Conservation (phyloP, 2,888 invertebrate species). For the Melinaea marsaeus region DNA sequence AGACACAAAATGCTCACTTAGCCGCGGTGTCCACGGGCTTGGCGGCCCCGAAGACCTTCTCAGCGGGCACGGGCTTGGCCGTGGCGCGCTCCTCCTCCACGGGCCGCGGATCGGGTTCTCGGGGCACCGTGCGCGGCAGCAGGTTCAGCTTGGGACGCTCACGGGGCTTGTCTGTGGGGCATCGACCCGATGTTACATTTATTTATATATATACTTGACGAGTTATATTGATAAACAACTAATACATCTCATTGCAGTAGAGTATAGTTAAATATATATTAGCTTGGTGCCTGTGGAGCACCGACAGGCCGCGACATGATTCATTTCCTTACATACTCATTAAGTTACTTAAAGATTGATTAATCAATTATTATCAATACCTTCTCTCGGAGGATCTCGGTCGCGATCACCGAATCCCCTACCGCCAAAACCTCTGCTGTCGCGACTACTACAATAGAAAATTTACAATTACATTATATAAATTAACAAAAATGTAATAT, state of each 20-base stretch:
- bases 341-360: background rate
- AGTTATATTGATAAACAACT: background rate
- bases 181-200: too few relatives aligned
- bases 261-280: too few relatives aligned
- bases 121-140: conserved; percentile 87
- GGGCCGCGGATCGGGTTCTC: conserved; percentile 67
- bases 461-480: conserved; percentile 3
- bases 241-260: too few relatives aligned
- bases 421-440: conserved; percentile 64
- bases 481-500: background rate
- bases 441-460: conserved; percentile 47
- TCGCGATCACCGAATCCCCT: conserved; percentile 67
- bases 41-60: conserved; percentile 95
- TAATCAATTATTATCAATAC: conserved; percentile 54
- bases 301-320: too few relatives aligned
- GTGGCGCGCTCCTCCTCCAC: conserved; percentile 50
- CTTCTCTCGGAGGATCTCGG: conserved; percentile 67
- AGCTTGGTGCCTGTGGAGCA: too few relatives aligned
- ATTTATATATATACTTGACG: background rate
- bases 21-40: conserved; percentile 96
- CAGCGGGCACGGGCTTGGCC: conserved; percentile 77
- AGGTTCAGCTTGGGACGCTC: conserved; percentile 89
- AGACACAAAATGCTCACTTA: conserved; percentile 60
- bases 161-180: conserved; percentile 68
- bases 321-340: too few relatives aligned